Evolutionary conservation across 2,113 vertebrate species (phyloP).

Genomic region (Ondatra zibethicus): DNA sequence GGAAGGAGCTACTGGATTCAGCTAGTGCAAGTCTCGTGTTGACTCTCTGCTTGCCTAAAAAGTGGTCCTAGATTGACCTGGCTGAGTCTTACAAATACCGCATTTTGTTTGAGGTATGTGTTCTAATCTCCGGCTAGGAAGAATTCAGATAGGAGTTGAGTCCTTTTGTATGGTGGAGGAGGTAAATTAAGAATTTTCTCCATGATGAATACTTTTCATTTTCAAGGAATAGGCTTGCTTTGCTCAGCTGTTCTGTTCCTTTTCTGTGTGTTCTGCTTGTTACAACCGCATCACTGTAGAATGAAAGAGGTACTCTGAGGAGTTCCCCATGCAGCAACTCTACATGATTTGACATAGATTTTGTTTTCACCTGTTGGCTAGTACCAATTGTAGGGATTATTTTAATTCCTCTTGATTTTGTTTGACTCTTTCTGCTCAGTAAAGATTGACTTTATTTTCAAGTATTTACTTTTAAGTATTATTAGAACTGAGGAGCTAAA

Average conservation of each 20-base stretch:
- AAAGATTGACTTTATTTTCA: background rate
- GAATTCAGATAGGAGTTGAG: background rate
- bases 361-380: background rate
- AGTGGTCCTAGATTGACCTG: background rate
- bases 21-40: background rate
- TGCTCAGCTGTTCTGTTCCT: background rate
- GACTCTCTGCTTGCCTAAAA: background rate
- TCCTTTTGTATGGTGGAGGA: background rate
- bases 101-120: background rate
- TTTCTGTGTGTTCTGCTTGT: background rate
- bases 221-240: slow-evolving; percentile 41
- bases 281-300: background rate
- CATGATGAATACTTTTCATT: background rate
- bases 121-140: background rate
- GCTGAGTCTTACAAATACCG: background rate
- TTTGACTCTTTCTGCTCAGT: slow-evolving; percentile 22
- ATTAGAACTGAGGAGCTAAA: background rate
- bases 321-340: background rate
- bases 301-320: background rate
- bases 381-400: background rate
- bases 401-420: slow-evolving; percentile 26
- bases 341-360: background rate
- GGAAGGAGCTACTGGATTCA: background rate
- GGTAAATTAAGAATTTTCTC: background rate
- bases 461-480: background rate